phyloP scores from a whole-genome alignment of 2,797 vertebrate genomes.

The Eospalax fontanierii region DNA sequence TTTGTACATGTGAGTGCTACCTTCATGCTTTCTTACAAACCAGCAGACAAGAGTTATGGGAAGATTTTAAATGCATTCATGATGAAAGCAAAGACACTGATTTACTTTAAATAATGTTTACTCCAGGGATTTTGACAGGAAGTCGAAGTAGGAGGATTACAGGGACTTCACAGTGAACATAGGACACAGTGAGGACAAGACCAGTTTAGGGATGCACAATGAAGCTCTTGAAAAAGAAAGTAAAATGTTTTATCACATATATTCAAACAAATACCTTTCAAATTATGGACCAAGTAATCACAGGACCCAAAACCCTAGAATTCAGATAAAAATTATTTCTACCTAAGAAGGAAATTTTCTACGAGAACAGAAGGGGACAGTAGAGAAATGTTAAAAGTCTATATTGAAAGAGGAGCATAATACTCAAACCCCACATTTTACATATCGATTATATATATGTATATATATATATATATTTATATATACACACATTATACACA shows the following conservation, averaged over 20 bases:
- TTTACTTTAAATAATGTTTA: neutral
- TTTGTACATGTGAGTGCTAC: conserved; percentile 14
- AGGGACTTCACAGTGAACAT: neutral
- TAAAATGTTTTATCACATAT: neutral
- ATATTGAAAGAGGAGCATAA: neutral
- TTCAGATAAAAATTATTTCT: conserved; percentile 11
- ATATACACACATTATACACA: no score
- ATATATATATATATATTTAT: neutral
- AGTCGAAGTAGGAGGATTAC: neutral
- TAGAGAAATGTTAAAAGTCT: neutral
- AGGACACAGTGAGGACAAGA: neutral
- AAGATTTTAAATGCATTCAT: conserved; percentile 57
- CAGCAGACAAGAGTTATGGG: neutral
- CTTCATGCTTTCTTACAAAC: neutral
- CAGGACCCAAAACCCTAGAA: neutral
- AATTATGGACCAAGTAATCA: neutral
- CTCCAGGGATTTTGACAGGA: neutral
- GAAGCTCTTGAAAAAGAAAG: neutral
- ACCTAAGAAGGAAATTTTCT: neutral
- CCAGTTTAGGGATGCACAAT: neutral
- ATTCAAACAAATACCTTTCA: neutral
- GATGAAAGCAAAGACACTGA: conserved; percentile 30
- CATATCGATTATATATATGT: neutral
- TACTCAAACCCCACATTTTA: neutral
- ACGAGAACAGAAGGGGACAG: neutral